These are phyloP conservation scores for Chirona hameri DNA, from an alignment of 2,888 invertebrate genomes.

Conservation along the genomic window DNA sequence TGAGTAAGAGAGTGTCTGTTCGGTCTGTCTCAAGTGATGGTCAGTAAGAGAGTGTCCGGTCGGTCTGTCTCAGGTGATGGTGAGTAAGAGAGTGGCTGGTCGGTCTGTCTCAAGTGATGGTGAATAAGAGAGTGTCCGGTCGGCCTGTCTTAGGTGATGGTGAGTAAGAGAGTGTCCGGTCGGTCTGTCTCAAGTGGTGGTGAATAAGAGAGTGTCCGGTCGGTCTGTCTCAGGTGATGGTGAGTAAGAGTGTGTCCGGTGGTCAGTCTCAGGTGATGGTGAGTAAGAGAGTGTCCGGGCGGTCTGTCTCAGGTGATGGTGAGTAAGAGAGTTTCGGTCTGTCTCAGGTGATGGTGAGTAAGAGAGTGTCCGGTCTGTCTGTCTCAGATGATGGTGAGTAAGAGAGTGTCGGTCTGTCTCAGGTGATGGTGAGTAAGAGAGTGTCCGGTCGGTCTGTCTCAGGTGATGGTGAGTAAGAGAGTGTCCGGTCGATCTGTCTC, in stretches of 20 bases:
- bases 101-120: slow-evolving; percentile 43
- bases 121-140: slow-evolving; percentile 52
- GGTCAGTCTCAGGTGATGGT: slow-evolving; percentile 47
- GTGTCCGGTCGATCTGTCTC: background rate
- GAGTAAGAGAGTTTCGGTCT: slow-evolving; percentile 50
- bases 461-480: slow-evolving; percentile 59
- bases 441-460: background rate
- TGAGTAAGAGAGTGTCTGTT: slow-evolving; percentile 55
- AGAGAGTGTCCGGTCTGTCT: background rate
- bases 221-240: slow-evolving; percentile 43
- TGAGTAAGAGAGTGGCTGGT: slow-evolving; percentile 55
- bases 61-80: slow-evolving; percentile 43
- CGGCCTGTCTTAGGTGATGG: slow-evolving; percentile 43
- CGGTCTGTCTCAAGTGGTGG: slow-evolving; percentile 43
- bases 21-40: slow-evolving; percentile 43
- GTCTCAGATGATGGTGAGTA: slow-evolving; percentile 56
- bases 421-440: slow-evolving; percentile 59
- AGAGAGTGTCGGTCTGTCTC: background rate
- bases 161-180: slow-evolving; percentile 55
- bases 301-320: slow-evolving; percentile 47
- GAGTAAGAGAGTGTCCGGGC: slow-evolving; percentile 52
- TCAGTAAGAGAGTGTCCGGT: slow-evolving; percentile 55
- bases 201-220: slow-evolving; percentile 52
- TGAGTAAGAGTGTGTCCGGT: slow-evolving; percentile 55
- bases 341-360: slow-evolving; percentile 56